phyloP scores from a whole-genome alignment of 92 coral and sea anemone species.

The Hydrozoanthus gracilis region DNA sequence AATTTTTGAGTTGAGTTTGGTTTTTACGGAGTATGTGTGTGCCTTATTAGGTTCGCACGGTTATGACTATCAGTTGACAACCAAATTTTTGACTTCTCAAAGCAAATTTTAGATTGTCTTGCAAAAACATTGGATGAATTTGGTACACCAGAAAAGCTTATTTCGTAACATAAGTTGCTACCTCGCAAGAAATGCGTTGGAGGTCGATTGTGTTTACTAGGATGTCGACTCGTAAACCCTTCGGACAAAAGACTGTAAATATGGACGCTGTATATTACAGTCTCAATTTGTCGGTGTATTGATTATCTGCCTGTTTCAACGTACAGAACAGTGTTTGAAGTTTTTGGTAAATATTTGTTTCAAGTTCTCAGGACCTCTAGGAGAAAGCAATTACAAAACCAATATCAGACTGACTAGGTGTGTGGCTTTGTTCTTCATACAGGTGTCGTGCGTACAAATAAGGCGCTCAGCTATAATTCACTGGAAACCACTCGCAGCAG shows the following conservation, averaged over 20 bases:
- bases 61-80: too few species aligned
- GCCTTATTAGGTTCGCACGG: too few species aligned
- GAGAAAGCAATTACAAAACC: not conserved
- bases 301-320: not conserved
- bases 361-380: conserved; percentile 10
- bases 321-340: not conserved
- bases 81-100: too few species aligned
- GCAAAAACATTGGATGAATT: too few species aligned
- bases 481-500: not conserved
- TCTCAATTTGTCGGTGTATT: not conserved
- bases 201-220: not conserved
- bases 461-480: not conserved
- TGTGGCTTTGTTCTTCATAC: not conserved
- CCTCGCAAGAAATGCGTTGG: not conserved
- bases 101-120: too few species aligned
- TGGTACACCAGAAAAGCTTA: too few species aligned
- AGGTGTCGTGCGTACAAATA: not conserved
- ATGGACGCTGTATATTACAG: not conserved
- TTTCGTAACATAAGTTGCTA: too few species aligned
- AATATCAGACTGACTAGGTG: not conserved
- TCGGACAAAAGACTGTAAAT: not conserved
- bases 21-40: too few species aligned
- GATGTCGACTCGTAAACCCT: not conserved
- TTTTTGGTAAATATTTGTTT: conserved; percentile 27
- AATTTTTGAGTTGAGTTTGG: not conserved